phyloP scores from a whole-genome alignment of 2,888 invertebrate genomes.

The Laothoe populi region DNA sequence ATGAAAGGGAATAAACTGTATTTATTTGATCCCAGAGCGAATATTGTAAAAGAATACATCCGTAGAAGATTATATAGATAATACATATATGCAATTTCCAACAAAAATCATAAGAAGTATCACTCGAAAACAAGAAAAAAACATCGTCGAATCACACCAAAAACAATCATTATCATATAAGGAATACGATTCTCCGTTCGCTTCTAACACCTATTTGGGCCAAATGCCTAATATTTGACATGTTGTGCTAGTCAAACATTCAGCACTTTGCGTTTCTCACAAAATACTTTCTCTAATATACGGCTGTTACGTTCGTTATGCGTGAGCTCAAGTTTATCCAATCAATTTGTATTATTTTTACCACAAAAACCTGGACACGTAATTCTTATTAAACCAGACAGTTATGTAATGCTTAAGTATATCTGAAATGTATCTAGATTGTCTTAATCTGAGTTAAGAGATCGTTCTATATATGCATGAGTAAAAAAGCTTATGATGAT shows the following conservation, averaged over 20 bases:
- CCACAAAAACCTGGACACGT: neutral
- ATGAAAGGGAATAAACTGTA: no score
- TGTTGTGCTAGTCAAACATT: conserved; percentile 49
- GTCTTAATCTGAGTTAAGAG: conserved; percentile 9
- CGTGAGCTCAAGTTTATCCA: neutral
- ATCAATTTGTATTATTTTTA: conserved; percentile 13
- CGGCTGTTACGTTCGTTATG: conserved; percentile 27
- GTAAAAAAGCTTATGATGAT: neutral
- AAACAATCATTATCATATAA: no score
- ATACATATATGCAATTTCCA: no score
- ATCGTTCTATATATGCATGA: neutral
- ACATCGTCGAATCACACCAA: no score
- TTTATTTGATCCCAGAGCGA: no score
- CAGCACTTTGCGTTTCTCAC: conserved; percentile 46
- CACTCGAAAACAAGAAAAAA: no score
- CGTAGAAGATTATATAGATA: no score
- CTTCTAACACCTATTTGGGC: neutral
- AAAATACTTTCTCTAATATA: conserved; percentile 56
- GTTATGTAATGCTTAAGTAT: conserved; percentile 11
- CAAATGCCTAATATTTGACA: conserved; percentile 19
- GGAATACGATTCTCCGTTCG: no score
- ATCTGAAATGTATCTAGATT: conserved; percentile 1
- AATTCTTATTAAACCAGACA: neutral
- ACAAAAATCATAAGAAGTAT: no score
- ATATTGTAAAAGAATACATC: no score